Base-by-base conservation (phyloP, 2,113 vertebrate species). In the Epinephelus cyanopodus region DNA sequence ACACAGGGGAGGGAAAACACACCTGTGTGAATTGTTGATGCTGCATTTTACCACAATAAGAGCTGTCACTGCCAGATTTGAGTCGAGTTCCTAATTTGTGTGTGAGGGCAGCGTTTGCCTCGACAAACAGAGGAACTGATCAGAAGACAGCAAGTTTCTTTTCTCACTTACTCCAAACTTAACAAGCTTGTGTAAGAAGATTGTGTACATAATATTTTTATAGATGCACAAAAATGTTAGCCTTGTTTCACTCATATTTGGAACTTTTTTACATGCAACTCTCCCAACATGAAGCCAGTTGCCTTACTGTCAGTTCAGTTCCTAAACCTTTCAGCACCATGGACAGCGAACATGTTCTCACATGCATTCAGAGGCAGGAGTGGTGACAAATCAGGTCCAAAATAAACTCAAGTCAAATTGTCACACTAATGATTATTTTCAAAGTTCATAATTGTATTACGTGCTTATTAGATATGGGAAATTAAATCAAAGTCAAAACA, bases 291-390 rank as follows among this genome's bases (percentile, higher is more conserved):
- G 23, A 10, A 14, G 29, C 45, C 15, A 45, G 14, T 47, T 25
- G 21, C 9, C 21, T 56, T 15, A 53, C n/a, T 15, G 2, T 19
- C 3, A 53, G 5, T 39, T 3, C 19, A 57, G 39, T 19, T n/a
- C 0, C 1, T 53, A 23, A 48, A 0, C 4, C 3, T 21, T 87
- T 87, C 89, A 92, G 90, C 87, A 87, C 85, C 89, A 89, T 47
- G 85, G 87, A 90, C 73, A 92, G 79, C 1, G 48, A 58, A 56
- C n/a, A 45, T 45, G 15, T 45, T n/a, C 1, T 47, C 33, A n/a
- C 18, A 29, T 47, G 8, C 13, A 18, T 58, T 42, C 21, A 7
- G 13, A 29, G 14, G 25, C 23, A 29, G 23, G 14, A 21, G 8
- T 42, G 37, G 19, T 42, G 42, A 53, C 29, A 52, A 52, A 15